Evolutionary conservation across 2,888 invertebrate genomes (phyloP), one percentile per base, ranked within the genome.

Genomic region (Fragum sueziense): DNA sequence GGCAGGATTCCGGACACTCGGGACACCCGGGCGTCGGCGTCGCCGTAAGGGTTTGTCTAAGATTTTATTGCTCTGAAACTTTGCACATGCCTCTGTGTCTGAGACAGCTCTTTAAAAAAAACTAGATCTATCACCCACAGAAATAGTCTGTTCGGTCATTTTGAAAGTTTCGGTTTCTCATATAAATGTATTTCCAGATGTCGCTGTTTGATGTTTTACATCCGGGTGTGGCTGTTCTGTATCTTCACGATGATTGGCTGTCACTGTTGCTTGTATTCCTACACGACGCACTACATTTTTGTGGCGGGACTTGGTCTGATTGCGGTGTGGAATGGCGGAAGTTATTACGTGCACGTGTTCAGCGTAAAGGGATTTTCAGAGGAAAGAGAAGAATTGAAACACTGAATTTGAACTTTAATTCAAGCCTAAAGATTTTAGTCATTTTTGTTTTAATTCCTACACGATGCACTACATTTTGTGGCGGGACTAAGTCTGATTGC

Each of bases 281-380:
- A 86, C 78, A 77, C 85, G 14, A 87, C 88, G 6, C 88, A 91
- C 82, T 88, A 88, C 54, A 57, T 88, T 17, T 85, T 86, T 47
- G 74, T 91, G 20, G 70, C 75, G 2, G 29, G 87, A 20, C 82
- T 89, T 61, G 70, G 82, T 22, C 59, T 87, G 2, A 68, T 88
- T 0, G 84, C 87, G 7, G 76, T 86, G 4, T 90, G 86, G 82
- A 90, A 91, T 54, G 91, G 91, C 0, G 89, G 89, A n/a, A 88
- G 86, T 37, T 91, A 87, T 76, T 91, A 91, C 80, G 84, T 91
- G 51, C 89, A 91, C 78, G 91, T 91, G 33, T 91, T 91, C 78
- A 85, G 87, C 52, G 83, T 84, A 4, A 78, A 86, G 34, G 89
- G 88, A 31, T 85, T 86, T 72, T 76, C 80, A 37, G 82, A 78